These are phyloP conservation scores for Lacerta bilineata DNA, from an alignment of 2,797 vertebrate species.

Conservation along the genomic window DNA sequence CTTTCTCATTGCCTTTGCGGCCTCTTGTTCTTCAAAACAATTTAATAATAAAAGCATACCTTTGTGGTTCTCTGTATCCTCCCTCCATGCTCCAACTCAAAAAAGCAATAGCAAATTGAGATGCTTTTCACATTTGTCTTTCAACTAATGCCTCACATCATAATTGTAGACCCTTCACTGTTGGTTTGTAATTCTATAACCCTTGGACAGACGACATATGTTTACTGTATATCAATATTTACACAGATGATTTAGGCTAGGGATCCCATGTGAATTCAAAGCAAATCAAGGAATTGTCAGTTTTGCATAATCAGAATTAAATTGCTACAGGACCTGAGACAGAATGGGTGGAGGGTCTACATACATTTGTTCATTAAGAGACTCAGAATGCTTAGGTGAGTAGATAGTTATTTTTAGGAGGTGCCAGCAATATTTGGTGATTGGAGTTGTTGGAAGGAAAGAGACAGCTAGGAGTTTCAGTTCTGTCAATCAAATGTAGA, in stretches of 20 bases:
- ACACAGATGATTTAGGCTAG: not conserved
- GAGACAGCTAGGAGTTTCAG: not conserved
- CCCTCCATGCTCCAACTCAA: not conserved
- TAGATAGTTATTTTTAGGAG: not conserved
- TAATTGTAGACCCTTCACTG: slow-evolving; percentile 1
- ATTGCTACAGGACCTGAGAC: not conserved
- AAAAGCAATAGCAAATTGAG: not conserved
- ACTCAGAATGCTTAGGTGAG: not conserved
- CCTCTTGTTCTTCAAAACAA: not conserved
- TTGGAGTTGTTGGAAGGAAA: not conserved
- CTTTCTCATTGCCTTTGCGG: not conserved
- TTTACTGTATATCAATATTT: not conserved
- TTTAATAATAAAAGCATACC: not conserved
- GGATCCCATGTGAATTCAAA: not conserved
- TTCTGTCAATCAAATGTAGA: not conserved
- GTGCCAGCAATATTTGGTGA: not conserved
- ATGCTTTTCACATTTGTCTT: not conserved
- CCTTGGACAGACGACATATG: not conserved
- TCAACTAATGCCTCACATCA: not conserved
- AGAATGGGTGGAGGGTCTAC: not conserved
- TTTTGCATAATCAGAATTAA: slow-evolving; percentile 13
- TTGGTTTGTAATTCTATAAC: not conserved
- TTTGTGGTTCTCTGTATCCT: not conserved
- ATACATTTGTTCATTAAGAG: not conserved
- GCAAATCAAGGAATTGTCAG: not conserved